A percentile compares a stretch with the other conserved stretches of the same genome.
Conservation (phyloP, 2,113 vertebrate species). For the Phoenicopterus ruber region DNA sequence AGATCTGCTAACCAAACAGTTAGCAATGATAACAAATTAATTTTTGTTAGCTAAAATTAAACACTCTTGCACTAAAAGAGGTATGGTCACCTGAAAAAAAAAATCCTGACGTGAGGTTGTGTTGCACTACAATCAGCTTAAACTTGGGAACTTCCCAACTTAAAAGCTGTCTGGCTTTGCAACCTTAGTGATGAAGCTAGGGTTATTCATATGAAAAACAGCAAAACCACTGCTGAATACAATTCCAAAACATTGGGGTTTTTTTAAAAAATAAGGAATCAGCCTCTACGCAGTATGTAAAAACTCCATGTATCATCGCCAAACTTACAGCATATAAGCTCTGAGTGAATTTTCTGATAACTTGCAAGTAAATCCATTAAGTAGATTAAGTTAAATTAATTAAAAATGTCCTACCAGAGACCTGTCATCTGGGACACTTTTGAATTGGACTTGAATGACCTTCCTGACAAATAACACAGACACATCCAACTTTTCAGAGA, state of each 20-base stretch:
- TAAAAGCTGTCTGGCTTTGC: neutral
- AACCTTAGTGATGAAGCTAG: neutral
- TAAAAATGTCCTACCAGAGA: neutral
- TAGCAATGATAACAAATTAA: neutral
- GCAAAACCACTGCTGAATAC: neutral
- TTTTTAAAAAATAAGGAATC: neutral
- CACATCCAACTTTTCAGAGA: neutral
- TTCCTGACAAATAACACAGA: neutral
- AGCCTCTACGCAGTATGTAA: neutral
- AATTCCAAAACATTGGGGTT: neutral
- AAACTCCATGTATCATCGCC: neutral
- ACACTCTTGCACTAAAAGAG: neutral
- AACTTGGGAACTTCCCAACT: neutral
- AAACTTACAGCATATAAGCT: neutral
- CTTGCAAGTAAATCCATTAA: constrained; percentile 56
- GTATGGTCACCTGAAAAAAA: neutral
- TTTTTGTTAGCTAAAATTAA: neutral
- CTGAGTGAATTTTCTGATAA: constrained; percentile 38
- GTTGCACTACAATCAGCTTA: neutral
- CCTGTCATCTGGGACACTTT: neutral
- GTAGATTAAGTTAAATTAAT: constrained; percentile 61
- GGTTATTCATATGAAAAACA: neutral
- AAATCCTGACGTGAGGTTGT: neutral
- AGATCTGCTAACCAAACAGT: neutral
- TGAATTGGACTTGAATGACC: neutral